A percentile compares a stretch with the other conserved stretches of the same genome.
Conservation (phyloP, 2,113 vertebrate species). For the Trematocara macrostoma region DNA sequence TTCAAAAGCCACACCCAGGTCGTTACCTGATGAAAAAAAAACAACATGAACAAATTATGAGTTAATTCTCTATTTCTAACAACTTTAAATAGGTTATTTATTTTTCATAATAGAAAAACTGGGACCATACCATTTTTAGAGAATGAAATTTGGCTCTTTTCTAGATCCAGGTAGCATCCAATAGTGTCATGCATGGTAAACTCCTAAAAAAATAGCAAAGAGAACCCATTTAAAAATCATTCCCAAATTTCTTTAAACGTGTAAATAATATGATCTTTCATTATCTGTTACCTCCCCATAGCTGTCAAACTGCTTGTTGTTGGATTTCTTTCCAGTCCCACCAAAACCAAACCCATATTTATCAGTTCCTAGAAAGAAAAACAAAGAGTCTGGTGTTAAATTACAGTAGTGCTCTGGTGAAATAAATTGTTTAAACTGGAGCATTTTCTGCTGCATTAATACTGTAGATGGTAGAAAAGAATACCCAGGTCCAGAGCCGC, state of each 20-base stretch:
- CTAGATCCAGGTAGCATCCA: constrained; percentile 88
- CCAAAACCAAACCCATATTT: constrained; percentile 96
- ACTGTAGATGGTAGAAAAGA: neutral
- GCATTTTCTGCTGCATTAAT: neutral
- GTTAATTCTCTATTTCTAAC: neutral
- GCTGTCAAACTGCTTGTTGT: constrained; percentile 98
- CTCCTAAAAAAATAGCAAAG: constrained; percentile 71
- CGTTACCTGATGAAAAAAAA: constrained; percentile 76
- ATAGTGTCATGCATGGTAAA: constrained; percentile 98
- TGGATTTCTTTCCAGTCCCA: constrained; percentile 96
- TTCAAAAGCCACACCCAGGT: constrained; percentile 91
- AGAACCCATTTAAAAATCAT: neutral
- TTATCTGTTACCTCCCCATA: constrained; percentile 86
- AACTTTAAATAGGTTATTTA: neutral
- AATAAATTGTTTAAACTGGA: neutral
- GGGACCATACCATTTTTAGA: constrained; percentile 86
- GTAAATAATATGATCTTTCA: neutral
- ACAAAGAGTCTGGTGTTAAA: neutral
- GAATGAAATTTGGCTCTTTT: constrained; percentile 83
- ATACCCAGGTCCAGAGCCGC: constrained; percentile 91
- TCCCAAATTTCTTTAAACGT: neutral
- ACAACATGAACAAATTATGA: neutral
- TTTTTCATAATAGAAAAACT: neutral
- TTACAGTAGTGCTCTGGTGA: neutral
- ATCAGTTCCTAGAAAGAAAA: constrained; percentile 81